These are phyloP conservation scores for Arvicanthis niloticus DNA, from an alignment of 2,113 vertebrate species.

Conservation along the genomic window DNA sequence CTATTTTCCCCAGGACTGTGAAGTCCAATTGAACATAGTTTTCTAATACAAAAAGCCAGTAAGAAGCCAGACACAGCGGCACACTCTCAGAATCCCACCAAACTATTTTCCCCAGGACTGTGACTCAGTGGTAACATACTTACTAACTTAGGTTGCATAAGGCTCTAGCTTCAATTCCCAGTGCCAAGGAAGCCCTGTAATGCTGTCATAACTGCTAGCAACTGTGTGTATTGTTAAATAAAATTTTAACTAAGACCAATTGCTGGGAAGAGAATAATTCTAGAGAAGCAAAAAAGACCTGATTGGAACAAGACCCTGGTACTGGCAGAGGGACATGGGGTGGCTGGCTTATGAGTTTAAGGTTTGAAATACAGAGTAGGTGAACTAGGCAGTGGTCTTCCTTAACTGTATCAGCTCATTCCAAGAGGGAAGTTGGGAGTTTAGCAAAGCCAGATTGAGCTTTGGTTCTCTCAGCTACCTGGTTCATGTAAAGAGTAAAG, in stretches of 20 bases:
- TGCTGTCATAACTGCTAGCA: neutral
- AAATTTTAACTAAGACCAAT: conserved; percentile 65
- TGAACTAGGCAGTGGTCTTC: neutral
- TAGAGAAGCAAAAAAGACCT: conserved; percentile 37
- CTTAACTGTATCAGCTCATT: conserved; percentile 31
- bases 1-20: neutral
- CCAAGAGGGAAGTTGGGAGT: conserved; percentile 41
- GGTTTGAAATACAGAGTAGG: neutral
- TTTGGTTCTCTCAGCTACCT: conserved; percentile 49
- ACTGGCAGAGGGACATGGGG: neutral
- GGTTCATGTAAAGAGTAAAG: conserved; percentile 55
- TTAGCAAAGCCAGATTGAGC: conserved; percentile 45
- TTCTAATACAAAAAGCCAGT: neutral
- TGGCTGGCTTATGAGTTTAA: conserved; percentile 30
- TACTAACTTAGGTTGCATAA: too few species aligned
- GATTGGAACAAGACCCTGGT: neutral
- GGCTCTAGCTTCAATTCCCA: neutral
- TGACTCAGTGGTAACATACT: neutral
- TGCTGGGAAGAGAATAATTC: conserved; percentile 9
- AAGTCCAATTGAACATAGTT: neutral
- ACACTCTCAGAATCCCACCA: neutral
- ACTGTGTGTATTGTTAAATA: conserved; percentile 58
- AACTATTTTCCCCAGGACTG: neutral
- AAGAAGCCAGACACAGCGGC: neutral
- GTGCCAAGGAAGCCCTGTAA: conserved; percentile 11